phyloP scores from a whole-genome alignment of 1,140 invertebrate species.

The Hylaeus anthracinus region DNA sequence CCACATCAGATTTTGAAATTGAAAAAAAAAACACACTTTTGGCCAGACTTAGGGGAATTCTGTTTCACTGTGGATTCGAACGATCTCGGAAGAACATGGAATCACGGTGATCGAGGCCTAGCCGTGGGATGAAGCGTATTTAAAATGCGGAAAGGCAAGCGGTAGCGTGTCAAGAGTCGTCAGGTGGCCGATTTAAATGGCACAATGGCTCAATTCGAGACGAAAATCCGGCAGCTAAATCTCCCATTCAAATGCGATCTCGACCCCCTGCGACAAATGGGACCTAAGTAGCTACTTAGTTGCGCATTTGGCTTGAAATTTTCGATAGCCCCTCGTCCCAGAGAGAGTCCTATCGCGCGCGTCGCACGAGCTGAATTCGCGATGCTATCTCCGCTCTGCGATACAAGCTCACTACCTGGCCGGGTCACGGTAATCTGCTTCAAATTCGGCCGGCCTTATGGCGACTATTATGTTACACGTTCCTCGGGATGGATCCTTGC shows the following conservation, averaged over 20 bases:
- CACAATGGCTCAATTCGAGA: slow-evolving; percentile 78
- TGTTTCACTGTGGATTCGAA: too few relatives aligned
- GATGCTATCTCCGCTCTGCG: slow-evolving; percentile 60
- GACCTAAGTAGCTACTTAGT: slow-evolving; percentile 80
- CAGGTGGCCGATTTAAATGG: slow-evolving; percentile 75
- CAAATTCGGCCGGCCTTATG: slow-evolving; percentile 59
- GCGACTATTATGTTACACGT: slow-evolving; percentile 47
- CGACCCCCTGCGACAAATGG: slow-evolving; percentile 72
- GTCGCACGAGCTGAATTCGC: slow-evolving; percentile 29
- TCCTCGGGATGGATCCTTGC: not conserved
- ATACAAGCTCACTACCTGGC: slow-evolving; percentile 59
- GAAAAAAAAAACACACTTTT: too few relatives aligned
- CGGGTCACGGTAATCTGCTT: slow-evolving; percentile 62
- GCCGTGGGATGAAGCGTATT: slow-evolving; percentile 52
- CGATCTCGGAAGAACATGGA: not conserved
- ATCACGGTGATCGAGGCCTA: slow-evolving; percentile 12
- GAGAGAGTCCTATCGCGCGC: slow-evolving; percentile 5
- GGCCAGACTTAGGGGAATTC: too few relatives aligned
- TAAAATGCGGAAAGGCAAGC: slow-evolving; percentile 72
- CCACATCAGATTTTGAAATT: too few relatives aligned
- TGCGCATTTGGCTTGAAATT: slow-evolving; percentile 80
- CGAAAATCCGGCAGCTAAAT: slow-evolving; percentile 76
- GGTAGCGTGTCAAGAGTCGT: slow-evolving; percentile 70
- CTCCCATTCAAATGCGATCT: slow-evolving; percentile 79
- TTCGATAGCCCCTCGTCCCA: slow-evolving; percentile 56